Conservation (phyloP, 30 jellyfish, hydroid and myxozoan genomes). For the Aurelia aurita region DNA sequence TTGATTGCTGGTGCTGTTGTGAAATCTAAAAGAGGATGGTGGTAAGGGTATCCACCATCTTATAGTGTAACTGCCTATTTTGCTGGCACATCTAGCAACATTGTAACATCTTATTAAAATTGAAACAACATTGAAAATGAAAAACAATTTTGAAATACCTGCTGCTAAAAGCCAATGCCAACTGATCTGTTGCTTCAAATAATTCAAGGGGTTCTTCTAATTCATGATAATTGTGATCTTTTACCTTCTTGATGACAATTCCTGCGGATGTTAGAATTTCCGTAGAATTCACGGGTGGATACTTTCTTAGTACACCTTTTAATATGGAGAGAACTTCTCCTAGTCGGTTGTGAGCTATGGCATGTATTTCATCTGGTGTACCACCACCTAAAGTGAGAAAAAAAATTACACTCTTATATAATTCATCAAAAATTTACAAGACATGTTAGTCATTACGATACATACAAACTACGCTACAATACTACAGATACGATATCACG, state of each 20-base stretch:
- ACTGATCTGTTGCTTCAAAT: slow-evolving; percentile 93
- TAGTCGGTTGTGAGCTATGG: slow-evolving; percentile 79
- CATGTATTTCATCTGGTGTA: slow-evolving; percentile 62
- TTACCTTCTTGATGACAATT: slow-evolving; percentile 73
- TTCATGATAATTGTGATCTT: slow-evolving; percentile 67
- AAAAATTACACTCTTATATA: not conserved
- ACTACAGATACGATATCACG: no score
- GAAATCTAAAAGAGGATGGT: no score
- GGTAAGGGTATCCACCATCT: no score
- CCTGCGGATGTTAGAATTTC: slow-evolving; percentile 93
- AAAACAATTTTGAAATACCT: slow-evolving; percentile 66
- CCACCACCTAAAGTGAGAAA: slow-evolving; percentile 8
- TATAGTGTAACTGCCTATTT: no score
- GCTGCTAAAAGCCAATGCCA: slow-evolving; percentile 92
- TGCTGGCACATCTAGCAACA: no score
- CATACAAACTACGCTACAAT: no score
- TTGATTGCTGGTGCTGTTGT: no score
- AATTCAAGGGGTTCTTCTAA: slow-evolving; percentile 84
- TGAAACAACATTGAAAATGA: not conserved
- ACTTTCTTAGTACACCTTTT: slow-evolving; percentile 79
- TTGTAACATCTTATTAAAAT: no score
- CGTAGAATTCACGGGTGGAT: slow-evolving; percentile 84
- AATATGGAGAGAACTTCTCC: slow-evolving; percentile 92
- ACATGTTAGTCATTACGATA: no score
- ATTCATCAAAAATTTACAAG: no score